Percentiles rank a stretch among this genome's conserved stretches.
Conservation (phyloP, 1,140 invertebrate genomes). For the Sinella curviseta region DNA sequence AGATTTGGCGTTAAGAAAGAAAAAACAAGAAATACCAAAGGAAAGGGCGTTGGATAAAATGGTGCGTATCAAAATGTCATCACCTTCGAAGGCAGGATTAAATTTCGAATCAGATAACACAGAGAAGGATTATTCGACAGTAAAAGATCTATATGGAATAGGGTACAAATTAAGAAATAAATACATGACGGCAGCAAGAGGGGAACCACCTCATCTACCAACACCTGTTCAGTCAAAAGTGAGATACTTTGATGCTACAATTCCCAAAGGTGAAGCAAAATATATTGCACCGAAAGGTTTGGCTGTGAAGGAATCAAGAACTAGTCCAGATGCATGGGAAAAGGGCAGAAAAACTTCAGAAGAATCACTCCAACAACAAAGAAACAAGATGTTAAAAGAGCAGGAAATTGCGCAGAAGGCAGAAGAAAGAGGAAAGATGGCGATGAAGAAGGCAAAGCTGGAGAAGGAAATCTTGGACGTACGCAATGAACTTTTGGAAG, state of each 20-base stretch:
- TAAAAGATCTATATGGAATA: no score
- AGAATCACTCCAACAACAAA: neutral
- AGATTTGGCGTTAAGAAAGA: no score
- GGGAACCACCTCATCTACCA: neutral
- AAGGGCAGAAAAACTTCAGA: neutral
- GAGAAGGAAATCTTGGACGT: neutral
- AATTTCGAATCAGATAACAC: no score
- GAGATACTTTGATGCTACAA: constrained; percentile 28
- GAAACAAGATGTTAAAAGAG: neutral
- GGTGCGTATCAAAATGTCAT: no score
- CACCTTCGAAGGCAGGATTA: no score
- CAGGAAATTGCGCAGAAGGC: neutral
- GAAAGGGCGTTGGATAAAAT: no score
- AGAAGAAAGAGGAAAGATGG: constrained; percentile 29
- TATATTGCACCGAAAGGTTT: constrained; percentile 34
- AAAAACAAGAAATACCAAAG: no score
- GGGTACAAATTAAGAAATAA: no score
- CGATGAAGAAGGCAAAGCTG: constrained; percentile 11
- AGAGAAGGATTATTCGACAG: no score
- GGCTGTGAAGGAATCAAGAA: neutral
- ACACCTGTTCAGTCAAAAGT: neutral
- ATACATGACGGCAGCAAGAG: neutral
- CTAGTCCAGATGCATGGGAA: constrained; percentile 14
- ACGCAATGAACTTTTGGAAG: neutral
- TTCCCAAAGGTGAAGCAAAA: constrained; percentile 17